These are phyloP conservation scores for Oenanthe oenanthe DNA, from an alignment of 2,113 vertebrate species.

Conservation along the genomic window DNA sequence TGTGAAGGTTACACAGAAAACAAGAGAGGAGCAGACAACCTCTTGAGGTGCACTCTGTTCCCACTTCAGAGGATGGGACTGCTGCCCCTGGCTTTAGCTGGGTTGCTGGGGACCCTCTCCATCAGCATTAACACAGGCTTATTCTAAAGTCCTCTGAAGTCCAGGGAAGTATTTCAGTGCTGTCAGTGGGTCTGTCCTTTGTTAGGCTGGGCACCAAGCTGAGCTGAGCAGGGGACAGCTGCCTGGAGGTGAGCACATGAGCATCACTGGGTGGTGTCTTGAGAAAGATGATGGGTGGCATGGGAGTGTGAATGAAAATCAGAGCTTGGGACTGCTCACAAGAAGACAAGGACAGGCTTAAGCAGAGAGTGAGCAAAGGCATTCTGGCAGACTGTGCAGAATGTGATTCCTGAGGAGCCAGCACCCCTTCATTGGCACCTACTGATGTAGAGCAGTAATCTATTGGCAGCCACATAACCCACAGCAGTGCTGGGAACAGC, in stretches of 20 bases:
- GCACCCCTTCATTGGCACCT: background rate
- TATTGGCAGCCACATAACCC: background rate
- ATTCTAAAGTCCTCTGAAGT: background rate
- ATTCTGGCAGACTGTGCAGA: background rate
- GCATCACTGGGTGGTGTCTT: fast-evolving
- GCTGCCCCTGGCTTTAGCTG: background rate
- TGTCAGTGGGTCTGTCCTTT: background rate
- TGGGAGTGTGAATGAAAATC: background rate
- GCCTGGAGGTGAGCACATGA: too few species aligned
- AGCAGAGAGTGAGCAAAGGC: background rate
- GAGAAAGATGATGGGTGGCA: background rate
- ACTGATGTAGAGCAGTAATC: background rate
- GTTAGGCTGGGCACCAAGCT: background rate
- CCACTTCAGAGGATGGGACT: background rate
- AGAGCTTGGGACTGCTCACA: background rate
- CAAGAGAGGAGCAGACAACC: background rate
- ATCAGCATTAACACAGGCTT: background rate
- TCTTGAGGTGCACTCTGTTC: background rate
- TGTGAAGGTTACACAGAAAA: background rate
- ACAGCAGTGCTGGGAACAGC: background rate
- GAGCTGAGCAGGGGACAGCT: background rate
- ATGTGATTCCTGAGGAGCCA: background rate
- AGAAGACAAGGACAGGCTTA: background rate
- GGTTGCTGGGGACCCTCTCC: background rate
- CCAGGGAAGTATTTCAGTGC: background rate